Conservation (phyloP, 2,113 vertebrate species). For the Neomonachus schauinslandi region DNA sequence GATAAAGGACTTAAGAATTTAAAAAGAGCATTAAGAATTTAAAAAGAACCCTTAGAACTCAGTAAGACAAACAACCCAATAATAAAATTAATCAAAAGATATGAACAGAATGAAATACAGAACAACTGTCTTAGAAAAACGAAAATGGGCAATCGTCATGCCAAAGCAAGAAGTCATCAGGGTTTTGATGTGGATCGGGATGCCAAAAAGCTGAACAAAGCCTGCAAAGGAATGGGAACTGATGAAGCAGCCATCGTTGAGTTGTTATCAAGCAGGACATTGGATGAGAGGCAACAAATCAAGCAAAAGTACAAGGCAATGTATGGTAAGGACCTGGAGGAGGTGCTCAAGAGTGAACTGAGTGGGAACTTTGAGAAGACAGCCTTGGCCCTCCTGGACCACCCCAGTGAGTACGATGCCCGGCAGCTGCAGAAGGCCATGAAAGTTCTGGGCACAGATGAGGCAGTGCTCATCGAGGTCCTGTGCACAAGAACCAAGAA, state of each 20-base stretch:
- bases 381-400: conserved; percentile 93
- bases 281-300: conserved; percentile 86
- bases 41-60: not conserved
- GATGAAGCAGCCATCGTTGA: conserved; percentile 88
- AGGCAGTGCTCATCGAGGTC: conserved; percentile 93
- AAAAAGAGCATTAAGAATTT: not conserved
- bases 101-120: too few species aligned
- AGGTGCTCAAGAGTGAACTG: conserved; percentile 92
- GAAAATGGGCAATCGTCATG: not conserved
- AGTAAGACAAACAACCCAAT: not conserved
- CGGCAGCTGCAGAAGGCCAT: conserved; percentile 93
- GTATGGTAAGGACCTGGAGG: conserved; percentile 92
- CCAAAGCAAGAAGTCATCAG: conserved; percentile 69
- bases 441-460: conserved; percentile 94
- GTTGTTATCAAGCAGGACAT: conserved; percentile 84
- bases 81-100: not conserved
- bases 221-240: conserved; percentile 89
- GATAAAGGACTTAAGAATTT: not conserved
- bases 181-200: conserved; percentile 85
- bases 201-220: conserved; percentile 86
- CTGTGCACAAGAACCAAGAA: conserved; percentile 92
- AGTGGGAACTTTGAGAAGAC: conserved; percentile 93
- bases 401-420: conserved; percentile 91
- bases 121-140: too few species aligned
- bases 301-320: conserved; percentile 86